Evolutionary conservation across 2,797 vertebrate species (phyloP).

Genomic region (Macroramphosus scolopax): DNA sequence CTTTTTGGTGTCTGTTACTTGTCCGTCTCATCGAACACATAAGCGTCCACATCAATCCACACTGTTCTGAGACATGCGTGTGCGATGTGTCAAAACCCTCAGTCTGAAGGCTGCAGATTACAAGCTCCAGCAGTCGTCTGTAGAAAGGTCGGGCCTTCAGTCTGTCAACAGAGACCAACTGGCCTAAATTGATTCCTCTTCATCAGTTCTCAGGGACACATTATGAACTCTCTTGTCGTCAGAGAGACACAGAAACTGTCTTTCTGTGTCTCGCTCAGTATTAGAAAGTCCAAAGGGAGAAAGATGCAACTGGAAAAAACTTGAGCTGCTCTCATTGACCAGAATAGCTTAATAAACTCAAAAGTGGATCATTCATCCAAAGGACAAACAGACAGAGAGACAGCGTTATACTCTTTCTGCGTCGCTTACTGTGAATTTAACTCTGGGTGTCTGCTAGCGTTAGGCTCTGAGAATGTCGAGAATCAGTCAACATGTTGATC

Average conservation of each 20-base stretch:
- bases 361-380: constrained; percentile 19
- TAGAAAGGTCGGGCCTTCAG: constrained; percentile 20
- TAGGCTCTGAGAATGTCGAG: no score
- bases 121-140: constrained; percentile 2
- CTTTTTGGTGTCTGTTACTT: no score
- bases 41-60: background rate
- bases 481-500: no score
- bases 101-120: constrained; percentile 8
- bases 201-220: constrained; percentile 20
- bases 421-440: no score
- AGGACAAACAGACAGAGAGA: constrained; percentile 3
- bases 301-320: constrained; percentile 6
- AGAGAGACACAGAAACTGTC: constrained; percentile 8
- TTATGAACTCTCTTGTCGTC: constrained; percentile 14
- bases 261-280: background rate
- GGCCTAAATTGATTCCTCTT: constrained; percentile 26
- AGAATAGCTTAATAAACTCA: constrained; percentile 12
- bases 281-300: background rate
- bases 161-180: constrained; percentile 23
- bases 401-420: no score
- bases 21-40: no score
- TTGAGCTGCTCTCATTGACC: constrained; percentile 3
- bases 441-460: no score
- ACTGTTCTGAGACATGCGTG: no score
- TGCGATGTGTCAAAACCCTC: no score